Conservation (phyloP, 1,140 invertebrate species). For the Idris sp. region DNA sequence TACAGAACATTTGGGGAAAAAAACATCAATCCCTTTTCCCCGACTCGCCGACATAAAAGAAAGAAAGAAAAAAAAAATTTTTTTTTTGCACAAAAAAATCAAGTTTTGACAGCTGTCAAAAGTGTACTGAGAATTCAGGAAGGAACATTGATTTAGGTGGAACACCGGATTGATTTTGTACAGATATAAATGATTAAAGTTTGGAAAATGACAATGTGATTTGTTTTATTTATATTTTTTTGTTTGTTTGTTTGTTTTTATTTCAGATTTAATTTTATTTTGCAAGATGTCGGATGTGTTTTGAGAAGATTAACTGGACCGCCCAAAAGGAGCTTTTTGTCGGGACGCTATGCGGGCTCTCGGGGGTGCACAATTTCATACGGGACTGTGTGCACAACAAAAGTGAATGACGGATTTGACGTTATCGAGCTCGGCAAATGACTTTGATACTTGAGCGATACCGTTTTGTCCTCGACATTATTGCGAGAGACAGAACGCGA, state of each 20-base stretch:
- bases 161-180: no score
- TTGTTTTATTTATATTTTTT: no score
- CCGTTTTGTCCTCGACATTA: slow-evolving; percentile 24
- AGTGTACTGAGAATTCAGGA: no score
- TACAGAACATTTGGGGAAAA: slow-evolving; percentile 67
- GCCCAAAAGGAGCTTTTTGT: slow-evolving; percentile 19
- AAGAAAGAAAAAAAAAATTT: no score
- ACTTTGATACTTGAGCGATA: slow-evolving; percentile 30
- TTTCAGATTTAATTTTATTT: no score
- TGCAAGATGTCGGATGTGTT: slow-evolving; percentile 31
- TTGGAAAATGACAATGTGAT: no score
- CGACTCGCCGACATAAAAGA: slow-evolving; percentile 32
- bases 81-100: no score
- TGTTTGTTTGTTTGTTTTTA: no score
- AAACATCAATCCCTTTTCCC: slow-evolving; percentile 50
- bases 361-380: slow-evolving; percentile 9
- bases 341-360: slow-evolving; percentile 37
- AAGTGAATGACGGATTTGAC: background rate
- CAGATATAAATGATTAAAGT: no score
- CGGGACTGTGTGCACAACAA: background rate
- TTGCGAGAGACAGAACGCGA: slow-evolving; percentile 16
- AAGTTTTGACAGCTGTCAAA: no score
- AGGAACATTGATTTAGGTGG: no score
- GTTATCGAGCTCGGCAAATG: slow-evolving; percentile 18
- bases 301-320: slow-evolving; percentile 11